Evolutionary conservation across 2,888 invertebrate species (phyloP).

Genomic region (Lamellibrachia columna): DNA sequence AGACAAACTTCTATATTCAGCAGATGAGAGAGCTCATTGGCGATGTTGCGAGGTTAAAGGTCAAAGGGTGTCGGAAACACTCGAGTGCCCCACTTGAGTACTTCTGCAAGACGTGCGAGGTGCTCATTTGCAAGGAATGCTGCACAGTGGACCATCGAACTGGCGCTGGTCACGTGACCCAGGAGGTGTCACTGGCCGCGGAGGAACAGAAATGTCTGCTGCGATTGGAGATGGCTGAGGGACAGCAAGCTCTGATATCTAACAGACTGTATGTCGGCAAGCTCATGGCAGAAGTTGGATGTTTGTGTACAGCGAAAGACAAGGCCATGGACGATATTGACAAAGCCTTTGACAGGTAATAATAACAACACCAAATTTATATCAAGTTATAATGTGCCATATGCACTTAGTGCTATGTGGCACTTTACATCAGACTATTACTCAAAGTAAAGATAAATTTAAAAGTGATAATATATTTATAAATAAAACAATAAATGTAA

Average conservation of each 20-base stretch:
- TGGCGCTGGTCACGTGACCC: slow-evolving; percentile 6
- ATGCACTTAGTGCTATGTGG: too few relatives aligned
- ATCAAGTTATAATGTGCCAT: too few relatives aligned
- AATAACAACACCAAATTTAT: too few relatives aligned
- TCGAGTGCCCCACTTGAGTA: slow-evolving; percentile 30
- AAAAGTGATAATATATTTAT: too few relatives aligned
- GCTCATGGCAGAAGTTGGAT: slow-evolving; percentile 16
- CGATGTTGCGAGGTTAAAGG: slow-evolving; percentile 40
- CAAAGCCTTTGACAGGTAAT: slow-evolving; percentile 27
- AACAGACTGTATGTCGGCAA: not conserved
- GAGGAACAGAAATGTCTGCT: slow-evolving; percentile 18
- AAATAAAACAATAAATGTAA: too few relatives aligned
- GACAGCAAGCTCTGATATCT: slow-evolving; percentile 21
- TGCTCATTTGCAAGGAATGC: slow-evolving; percentile 33
- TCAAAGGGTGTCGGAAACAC: slow-evolving; percentile 38
- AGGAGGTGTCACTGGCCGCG: not conserved
- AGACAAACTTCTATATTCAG: slow-evolving; percentile 40
- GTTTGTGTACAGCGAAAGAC: slow-evolving; percentile 20
- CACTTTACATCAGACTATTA: too few relatives aligned
- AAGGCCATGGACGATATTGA: slow-evolving; percentile 22
- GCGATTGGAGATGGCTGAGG: slow-evolving; percentile 21
- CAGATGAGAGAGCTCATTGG: slow-evolving; percentile 50
- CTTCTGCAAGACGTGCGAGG: slow-evolving; percentile 37
- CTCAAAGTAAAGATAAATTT: too few relatives aligned
- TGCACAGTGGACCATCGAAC: slow-evolving; percentile 27